Percentiles rank a stretch among this genome's conserved stretches.
Conservation (phyloP, 2,113 vertebrate genomes). For the Carlito syrichta region DNA sequence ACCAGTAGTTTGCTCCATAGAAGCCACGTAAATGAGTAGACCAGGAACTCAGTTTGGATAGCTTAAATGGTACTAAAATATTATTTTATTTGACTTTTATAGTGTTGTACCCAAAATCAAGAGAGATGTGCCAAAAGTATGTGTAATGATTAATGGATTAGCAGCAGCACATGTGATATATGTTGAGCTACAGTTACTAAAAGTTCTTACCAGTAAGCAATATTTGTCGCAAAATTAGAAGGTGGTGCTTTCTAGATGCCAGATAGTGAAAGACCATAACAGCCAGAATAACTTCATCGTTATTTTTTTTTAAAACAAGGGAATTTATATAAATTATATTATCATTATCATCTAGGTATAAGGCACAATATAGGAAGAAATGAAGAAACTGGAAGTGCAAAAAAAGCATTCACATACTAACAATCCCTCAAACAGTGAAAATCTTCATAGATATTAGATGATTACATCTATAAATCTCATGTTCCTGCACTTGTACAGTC, state of each 20-base stretch:
- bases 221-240: not conserved
- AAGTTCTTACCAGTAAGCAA: not conserved
- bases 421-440: not conserved
- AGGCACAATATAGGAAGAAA: not conserved
- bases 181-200: conserved; percentile 17
- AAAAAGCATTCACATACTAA: not conserved
- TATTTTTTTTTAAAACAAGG: too few species aligned
- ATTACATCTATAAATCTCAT: not conserved
- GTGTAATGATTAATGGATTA: conserved; percentile 9
- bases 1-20: too few species aligned
- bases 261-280: not conserved
- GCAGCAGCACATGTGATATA: not conserved
- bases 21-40: too few species aligned
- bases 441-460: not conserved
- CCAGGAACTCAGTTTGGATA: conserved; percentile 20
- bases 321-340: not conserved
- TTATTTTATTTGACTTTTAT: conserved; percentile 56
- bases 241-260: not conserved
- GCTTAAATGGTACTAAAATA: conserved; percentile 38
- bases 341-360: not conserved
- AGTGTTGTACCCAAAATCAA: conserved; percentile 23
- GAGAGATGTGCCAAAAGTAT: conserved; percentile 37
- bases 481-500: not conserved
- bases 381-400: not conserved
- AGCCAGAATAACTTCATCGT: not conserved